A percentile compares a stretch with the other conserved stretches of the same genome.
Evolutionary conservation across 1,140 invertebrate genomes (phyloP).

Genomic region (Drosophila watanabei): DNA sequence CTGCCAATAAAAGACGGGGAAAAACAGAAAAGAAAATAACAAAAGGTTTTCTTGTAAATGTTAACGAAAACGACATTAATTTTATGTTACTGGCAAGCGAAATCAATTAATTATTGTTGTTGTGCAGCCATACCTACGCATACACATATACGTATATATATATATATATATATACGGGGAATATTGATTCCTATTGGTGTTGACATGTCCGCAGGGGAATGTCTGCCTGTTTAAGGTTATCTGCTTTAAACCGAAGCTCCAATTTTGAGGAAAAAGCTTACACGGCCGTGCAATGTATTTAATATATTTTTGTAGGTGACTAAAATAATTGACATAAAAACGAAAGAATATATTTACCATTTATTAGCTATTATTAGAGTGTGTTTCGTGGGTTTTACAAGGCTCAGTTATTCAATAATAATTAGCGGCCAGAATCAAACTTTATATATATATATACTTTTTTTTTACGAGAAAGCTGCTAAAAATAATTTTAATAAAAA

Average conservation of each 20-base stretch:
- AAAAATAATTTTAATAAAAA: neutral
- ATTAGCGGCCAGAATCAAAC: neutral
- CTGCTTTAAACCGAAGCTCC: conserved; percentile 11
- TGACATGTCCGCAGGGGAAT: conserved; percentile 45
- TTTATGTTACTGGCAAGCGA: conserved; percentile 57
- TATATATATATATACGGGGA: conserved; percentile 4
- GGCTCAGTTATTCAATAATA: neutral
- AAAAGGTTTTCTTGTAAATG: conserved; percentile 45
- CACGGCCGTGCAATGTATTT: neutral
- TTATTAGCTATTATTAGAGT: neutral
- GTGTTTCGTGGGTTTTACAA: neutral
- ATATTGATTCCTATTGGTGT: conserved; percentile 61
- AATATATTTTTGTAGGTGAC: neutral
- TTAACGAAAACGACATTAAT: conserved; percentile 70
- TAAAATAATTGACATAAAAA: neutral
- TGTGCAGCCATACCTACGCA: conserved; percentile 7
- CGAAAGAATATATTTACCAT: too few species aligned
- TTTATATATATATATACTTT: neutral
- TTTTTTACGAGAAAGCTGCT: neutral
- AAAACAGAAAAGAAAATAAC: conserved; percentile 17
- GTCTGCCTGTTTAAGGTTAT: conserved; percentile 8
- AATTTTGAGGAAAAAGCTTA: neutral
- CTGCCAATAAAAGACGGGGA: neutral
- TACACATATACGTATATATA: neutral
- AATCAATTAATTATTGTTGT: conserved; percentile 60